Evolutionary conservation across 2,797 vertebrate genomes (phyloP).

Genomic region (Otolemur crassicaudatus): DNA sequence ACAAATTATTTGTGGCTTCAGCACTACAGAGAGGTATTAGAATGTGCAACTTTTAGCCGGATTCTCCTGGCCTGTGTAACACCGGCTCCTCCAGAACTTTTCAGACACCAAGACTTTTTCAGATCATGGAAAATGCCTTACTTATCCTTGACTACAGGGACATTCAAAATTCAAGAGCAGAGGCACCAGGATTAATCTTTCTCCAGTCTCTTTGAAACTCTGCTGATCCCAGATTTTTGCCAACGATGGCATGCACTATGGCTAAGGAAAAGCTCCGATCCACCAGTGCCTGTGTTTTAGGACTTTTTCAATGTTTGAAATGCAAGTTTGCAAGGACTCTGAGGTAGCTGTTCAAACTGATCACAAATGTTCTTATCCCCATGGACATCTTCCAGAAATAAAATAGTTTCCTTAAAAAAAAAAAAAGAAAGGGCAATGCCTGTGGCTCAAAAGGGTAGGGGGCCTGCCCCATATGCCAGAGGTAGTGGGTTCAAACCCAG

Average conservation of each 20-base stretch:
- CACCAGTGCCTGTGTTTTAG: background rate
- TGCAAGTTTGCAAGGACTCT: background rate
- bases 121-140: background rate
- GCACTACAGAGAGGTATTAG: background rate
- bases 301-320: slow-evolving; percentile 33
- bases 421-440: too few species aligned
- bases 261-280: background rate
- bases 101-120: background rate
- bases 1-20: slow-evolving; percentile 4
- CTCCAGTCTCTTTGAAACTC: background rate
- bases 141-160: background rate
- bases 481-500: too few species aligned
- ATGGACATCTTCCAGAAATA: slow-evolving; percentile 25
- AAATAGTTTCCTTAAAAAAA: background rate
- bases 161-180: too few species aligned
- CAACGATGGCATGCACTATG: background rate
- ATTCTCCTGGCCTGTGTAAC: too few species aligned
- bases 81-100: too few species aligned
- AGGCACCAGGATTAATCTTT: background rate
- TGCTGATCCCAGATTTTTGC: slow-evolving; percentile 59
- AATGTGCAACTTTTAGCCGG: background rate
- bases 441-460: too few species aligned
- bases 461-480: too few species aligned
- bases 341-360: background rate
- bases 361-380: background rate